Base-by-base conservation (phyloP, 1,140 invertebrate species). In the Hyles euphorbiae region DNA sequence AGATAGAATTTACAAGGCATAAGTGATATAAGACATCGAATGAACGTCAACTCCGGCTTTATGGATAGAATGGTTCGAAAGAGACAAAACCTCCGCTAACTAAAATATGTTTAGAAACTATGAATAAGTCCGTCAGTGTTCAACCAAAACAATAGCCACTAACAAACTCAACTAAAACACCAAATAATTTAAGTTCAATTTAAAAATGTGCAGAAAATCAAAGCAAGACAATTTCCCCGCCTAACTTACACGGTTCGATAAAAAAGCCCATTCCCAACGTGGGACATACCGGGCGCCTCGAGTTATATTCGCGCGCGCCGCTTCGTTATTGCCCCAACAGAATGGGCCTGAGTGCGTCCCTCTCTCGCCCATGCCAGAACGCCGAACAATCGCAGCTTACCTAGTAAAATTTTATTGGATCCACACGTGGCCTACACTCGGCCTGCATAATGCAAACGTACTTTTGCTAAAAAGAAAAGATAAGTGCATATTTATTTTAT, bases 401-500 rank as follows among this genome's bases (percentile, higher is more conserved):
- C 75, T 76, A 75, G 72, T 88, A 88, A 88, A 88, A 88, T 86
- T 88, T 88, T 88, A 88, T 86, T 86, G 77, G 77, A 64, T 66
- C 65, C 75, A 81, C 84, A 85, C 82, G 82, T 85, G 83, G 78
- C 66, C 70, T 36, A 60, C 61, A 66, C 62, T 62, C 64, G 67
- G 71, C 71, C 72, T 81, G 81, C 77, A 88, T 88, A 80, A 88
- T 86, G 82, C 84, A 78, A 74, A 75, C 75, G 75, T 81, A 82
- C 74, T 76, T 83, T 81, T 79, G 74, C 77, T 83, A 86, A 88
- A 88, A 86, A 88, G 34, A 53, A 85, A 83, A 83, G 81, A 87
- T 87, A 87, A 86, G 74, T 82, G 74, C 76, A 83, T 87, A 87
- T 88, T 87, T 88, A 88, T 87, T 78, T 83, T 63, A 76, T 79